Conservation (phyloP, 2,888 invertebrate genomes). For the Hymenopus coronatus region DNA sequence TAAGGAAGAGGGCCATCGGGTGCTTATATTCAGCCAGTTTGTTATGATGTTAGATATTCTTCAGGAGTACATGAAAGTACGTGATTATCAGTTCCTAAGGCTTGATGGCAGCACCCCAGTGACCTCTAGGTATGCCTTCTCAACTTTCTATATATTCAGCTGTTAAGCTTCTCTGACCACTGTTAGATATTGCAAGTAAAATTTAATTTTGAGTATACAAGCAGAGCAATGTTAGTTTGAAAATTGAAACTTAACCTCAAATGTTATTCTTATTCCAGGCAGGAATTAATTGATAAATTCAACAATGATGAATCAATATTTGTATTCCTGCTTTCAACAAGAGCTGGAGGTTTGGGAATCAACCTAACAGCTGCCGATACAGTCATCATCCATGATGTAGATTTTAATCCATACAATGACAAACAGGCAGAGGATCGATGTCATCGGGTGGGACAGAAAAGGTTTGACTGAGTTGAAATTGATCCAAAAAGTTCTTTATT, state of each 20-base stretch:
- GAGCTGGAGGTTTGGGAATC: conserved; percentile 94
- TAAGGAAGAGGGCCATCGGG: conserved; percentile 72
- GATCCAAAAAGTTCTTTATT: not conserved
- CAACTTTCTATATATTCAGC: not conserved
- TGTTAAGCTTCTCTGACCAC: not conserved
- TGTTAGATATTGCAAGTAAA: not conserved
- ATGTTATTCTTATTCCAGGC: conserved; percentile 55
- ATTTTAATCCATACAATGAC: conserved; percentile 98
- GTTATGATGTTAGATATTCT: conserved; percentile 92
- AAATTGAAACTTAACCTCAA: no score
- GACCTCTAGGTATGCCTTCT: conserved; percentile 58
- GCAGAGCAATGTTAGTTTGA: not conserved
- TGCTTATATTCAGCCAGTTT: conserved; percentile 94
- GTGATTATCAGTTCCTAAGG: conserved; percentile 71
- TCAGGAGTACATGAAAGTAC: conserved; percentile 79
- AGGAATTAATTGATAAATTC: conserved; percentile 86
- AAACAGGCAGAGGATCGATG: conserved; percentile 94
- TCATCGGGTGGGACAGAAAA: conserved; percentile 61
- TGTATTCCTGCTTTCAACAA: conserved; percentile 87
- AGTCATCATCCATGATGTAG: conserved; percentile 95
- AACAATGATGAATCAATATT: conserved; percentile 77
- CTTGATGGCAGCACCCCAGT: conserved; percentile 91
- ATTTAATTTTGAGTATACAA: not conserved
- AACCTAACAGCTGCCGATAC: conserved; percentile 93
- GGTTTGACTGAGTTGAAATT: conserved; percentile 42